Percentiles rank a stretch among this genome's conserved stretches.
Evolutionary conservation across 1,140 invertebrate species (phyloP).

Genomic region (Drosophila nigrodunni): DNA sequence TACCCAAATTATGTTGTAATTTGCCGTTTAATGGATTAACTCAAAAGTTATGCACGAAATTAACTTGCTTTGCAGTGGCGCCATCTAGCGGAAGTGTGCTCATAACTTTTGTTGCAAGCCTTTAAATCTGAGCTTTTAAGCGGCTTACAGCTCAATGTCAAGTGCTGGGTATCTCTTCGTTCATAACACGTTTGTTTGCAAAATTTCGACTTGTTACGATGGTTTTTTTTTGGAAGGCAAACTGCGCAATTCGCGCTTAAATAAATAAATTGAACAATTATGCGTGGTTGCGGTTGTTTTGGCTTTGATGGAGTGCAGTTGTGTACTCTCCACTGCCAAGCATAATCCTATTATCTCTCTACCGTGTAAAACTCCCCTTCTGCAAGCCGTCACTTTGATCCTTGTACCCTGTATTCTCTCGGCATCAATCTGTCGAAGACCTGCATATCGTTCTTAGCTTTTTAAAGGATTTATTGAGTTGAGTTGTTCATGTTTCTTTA

Average conservation of each 20-base stretch:
- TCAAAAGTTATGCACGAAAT: too few species aligned
- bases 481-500: too few species aligned
- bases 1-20: too few species aligned
- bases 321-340: constrained; percentile 7
- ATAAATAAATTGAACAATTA: constrained; percentile 83
- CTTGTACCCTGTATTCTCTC: constrained; percentile 5
- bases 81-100: too few species aligned
- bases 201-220: not conserved
- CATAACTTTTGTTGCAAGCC: not conserved
- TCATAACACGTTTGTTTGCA: not conserved
- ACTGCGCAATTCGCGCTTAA: constrained; percentile 73
- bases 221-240: not conserved
- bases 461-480: too few species aligned
- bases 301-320: constrained; percentile 71
- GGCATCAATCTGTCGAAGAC: not conserved
- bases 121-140: too few species aligned
- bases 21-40: too few species aligned
- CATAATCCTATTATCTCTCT: constrained; percentile 76
- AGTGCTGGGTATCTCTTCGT: not conserved
- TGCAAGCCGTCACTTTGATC: not conserved
- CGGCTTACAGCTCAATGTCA: not conserved
- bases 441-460: too few species aligned
- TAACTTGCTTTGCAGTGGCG: too few species aligned
- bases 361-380: not conserved
- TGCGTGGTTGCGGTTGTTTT: constrained; percentile 81